Conservation (phyloP, 2,888 invertebrate species). For the Eupeodes latifasciatus region DNA sequence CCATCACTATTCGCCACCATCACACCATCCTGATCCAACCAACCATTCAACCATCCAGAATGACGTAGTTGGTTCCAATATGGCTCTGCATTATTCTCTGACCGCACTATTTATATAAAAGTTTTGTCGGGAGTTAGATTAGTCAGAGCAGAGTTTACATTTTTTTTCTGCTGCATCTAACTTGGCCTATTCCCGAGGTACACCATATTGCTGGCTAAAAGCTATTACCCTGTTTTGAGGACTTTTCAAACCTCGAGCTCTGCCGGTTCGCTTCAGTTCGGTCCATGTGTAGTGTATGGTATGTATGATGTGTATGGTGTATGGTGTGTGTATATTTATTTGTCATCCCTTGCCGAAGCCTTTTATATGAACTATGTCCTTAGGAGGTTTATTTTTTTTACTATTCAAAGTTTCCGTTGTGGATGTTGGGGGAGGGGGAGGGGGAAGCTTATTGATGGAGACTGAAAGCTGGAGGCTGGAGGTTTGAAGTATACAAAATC, state of each 20-base stretch:
- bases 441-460: neutral
- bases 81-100: constrained; percentile 66
- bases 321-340: constrained; percentile 43
- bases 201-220: constrained; percentile 71
- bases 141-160: constrained; percentile 43
- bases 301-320: constrained; percentile 15
- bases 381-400: constrained; percentile 44
- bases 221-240: constrained; percentile 71
- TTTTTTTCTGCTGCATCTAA: constrained; percentile 25
- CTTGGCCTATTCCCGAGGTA: constrained; percentile 40
- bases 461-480: no score
- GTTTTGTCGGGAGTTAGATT: constrained; percentile 64
- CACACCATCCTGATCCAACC: no score
- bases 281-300: constrained; percentile 9
- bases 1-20: no score
- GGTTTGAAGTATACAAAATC: neutral
- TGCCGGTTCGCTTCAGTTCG: neutral
- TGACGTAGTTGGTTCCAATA: constrained; percentile 58
- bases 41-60: constrained; percentile 15
- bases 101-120: constrained; percentile 74
- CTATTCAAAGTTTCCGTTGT: constrained; percentile 53
- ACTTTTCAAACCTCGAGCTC: constrained; percentile 65
- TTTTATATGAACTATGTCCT: constrained; percentile 58
- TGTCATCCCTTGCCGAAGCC: constrained; percentile 43
- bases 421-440: neutral